Conservation (phyloP, 2,797 vertebrate species). For the Ptychobarbus kaznakovi region DNA sequence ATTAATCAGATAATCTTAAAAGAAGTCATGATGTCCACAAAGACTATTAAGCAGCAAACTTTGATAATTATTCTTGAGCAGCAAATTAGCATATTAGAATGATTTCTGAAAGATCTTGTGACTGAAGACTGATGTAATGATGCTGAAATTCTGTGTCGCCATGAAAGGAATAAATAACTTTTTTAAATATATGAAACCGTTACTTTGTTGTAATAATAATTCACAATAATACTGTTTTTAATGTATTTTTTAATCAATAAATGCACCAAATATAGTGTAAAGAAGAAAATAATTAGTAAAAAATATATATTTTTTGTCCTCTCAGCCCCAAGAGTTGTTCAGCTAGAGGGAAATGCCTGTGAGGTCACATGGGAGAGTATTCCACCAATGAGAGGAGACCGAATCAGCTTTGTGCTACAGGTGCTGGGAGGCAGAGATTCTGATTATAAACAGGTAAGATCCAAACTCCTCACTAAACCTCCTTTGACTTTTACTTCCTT, state of each 20-base stretch:
- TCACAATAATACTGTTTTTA: too few species aligned
- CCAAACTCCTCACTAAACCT: background rate
- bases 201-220: too few species aligned
- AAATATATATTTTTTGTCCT: background rate
- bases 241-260: too few species aligned
- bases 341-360: conserved; percentile 93
- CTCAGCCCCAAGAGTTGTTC: conserved; percentile 91
- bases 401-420: conserved; percentile 91
- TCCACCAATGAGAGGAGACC: conserved; percentile 94
- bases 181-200: too few species aligned
- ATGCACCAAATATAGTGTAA: background rate
- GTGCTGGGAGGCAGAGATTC: conserved; percentile 93
- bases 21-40: background rate
- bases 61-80: background rate
- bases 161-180: too few species aligned
- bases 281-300: background rate
- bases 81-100: background rate
- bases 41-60: background rate
- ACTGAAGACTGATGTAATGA: background rate
- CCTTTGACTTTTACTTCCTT: background rate
- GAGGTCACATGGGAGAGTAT: conserved; percentile 94
- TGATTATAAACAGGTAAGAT: conserved; percentile 93
- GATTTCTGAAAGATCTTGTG: background rate
- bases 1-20: too few species aligned
- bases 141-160: background rate